These are phyloP conservation scores for Chrysolina haemoptera DNA, from an alignment of 2,888 invertebrate genomes.

Conservation along the genomic window DNA sequence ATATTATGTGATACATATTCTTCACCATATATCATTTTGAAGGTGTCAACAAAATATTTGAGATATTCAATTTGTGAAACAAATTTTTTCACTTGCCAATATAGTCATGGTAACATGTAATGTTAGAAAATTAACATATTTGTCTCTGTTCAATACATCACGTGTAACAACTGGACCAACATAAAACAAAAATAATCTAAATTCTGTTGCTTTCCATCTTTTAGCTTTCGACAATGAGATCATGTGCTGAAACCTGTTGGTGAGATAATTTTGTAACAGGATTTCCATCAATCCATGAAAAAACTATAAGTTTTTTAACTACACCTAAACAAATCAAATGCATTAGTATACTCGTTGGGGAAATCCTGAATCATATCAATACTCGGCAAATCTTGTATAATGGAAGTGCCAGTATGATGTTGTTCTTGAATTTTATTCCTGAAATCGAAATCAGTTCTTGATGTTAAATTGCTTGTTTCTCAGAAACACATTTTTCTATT, in stretches of 20 bases:
- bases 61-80: constrained; percentile 30
- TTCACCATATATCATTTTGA: constrained; percentile 19
- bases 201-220: constrained; percentile 44
- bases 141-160: constrained; percentile 10
- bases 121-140: constrained; percentile 36
- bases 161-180: constrained; percentile 40
- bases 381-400: constrained; percentile 14
- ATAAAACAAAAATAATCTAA: constrained; percentile 40
- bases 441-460: constrained; percentile 26
- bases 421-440: constrained; percentile 24
- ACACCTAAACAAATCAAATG: constrained; percentile 22
- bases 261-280: constrained; percentile 23
- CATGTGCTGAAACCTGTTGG: constrained; percentile 16
- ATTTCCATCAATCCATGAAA: constrained; percentile 4
- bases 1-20: constrained; percentile 19
- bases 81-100: constrained; percentile 18
- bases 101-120: constrained; percentile 35
- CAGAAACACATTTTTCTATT: constrained; percentile 37
- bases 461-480: constrained; percentile 25
- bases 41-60: constrained; percentile 26
- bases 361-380: constrained; percentile 22
- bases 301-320: constrained; percentile 8
- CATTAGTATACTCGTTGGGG: constrained; percentile 26
- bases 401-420: constrained; percentile 28
- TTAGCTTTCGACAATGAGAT: constrained; percentile 27